These are phyloP conservation scores for Phytoseiulus persimilis DNA, from an alignment of 2,888 invertebrate species.

Conservation along the genomic window DNA sequence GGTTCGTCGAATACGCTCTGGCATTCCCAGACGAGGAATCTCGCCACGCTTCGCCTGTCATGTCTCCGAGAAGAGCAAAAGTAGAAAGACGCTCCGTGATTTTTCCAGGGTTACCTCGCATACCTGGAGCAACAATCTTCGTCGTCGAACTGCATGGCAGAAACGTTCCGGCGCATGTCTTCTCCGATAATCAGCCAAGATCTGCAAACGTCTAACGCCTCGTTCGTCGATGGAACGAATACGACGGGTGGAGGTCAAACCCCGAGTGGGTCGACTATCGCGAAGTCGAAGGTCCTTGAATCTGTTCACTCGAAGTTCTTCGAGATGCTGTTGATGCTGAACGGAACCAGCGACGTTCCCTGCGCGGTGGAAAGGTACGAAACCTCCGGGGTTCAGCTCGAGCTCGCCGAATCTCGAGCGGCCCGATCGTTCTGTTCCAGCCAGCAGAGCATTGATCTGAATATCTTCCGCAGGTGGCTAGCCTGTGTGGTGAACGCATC, in stretches of 20 bases:
- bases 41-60: too few relatives aligned
- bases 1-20: not conserved
- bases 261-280: slow-evolving; percentile 1
- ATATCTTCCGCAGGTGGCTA: not conserved
- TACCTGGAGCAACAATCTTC: slow-evolving; percentile 22
- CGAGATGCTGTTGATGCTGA: slow-evolving; percentile 34
- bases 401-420: not conserved
- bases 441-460: not conserved
- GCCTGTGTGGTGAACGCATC: slow-evolving; percentile 31
- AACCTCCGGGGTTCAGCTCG: not conserved
- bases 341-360: slow-evolving; percentile 32
- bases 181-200: not conserved
- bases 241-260: not conserved
- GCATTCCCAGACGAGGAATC: too few relatives aligned
- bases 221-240: not conserved
- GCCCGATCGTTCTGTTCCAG: too few relatives aligned
- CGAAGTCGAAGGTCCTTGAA: slow-evolving; percentile 15
- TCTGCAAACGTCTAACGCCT: not conserved
- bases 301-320: slow-evolving; percentile 32
- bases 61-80: too few relatives aligned
- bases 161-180: slow-evolving; percentile 13
- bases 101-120: slow-evolving; percentile 15
- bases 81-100: not conserved
- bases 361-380: slow-evolving; percentile 19
- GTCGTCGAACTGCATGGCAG: slow-evolving; percentile 18